A percentile compares a stretch with the other conserved stretches of the same genome.
These are phyloP conservation scores for Batillaria attramentaria DNA, from an alignment of 1,140 invertebrate species.

Conservation along the genomic window DNA sequence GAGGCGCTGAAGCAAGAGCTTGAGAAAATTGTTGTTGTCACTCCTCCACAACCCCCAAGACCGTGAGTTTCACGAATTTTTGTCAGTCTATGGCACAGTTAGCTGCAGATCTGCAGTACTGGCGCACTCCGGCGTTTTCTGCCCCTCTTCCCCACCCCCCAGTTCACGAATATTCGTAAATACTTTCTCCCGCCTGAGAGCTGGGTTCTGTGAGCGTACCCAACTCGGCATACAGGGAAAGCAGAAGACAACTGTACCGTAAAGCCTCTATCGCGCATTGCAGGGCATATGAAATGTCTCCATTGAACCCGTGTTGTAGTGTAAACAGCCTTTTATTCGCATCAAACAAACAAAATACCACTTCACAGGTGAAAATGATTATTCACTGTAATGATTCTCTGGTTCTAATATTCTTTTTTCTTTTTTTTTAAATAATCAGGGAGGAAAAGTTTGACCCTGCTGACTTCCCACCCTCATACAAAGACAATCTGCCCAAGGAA, in stretches of 20 bases:
- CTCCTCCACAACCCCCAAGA: conserved; percentile 53
- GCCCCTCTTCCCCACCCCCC: not conserved
- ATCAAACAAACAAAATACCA: not conserved
- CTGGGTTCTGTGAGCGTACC: not conserved
- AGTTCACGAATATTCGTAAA: conserved; percentile 15
- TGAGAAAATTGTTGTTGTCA: conserved; percentile 63
- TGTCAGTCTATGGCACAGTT: not conserved
- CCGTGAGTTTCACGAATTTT: conserved; percentile 45
- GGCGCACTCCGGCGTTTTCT: not conserved
- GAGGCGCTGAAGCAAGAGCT: conserved; percentile 66
- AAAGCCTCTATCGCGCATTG: not conserved
- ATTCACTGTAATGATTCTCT: not conserved
- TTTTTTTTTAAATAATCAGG: conserved; percentile 17
- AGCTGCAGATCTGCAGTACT: not conserved
- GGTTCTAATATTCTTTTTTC: not conserved
- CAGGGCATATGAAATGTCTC: not conserved
- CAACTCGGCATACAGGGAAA: not conserved
- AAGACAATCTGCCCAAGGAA: conserved; percentile 83
- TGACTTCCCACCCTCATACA: conserved; percentile 80
- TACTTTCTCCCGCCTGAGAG: not conserved
- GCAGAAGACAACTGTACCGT: not conserved
- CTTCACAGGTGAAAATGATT: not conserved
- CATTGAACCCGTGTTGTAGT: not conserved
- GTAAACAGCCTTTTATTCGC: not conserved
- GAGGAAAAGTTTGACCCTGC: conserved; percentile 65